These are phyloP conservation scores for Thamnophis elegans DNA, from an alignment of 2,797 vertebrate species.

Conservation along the genomic window DNA sequence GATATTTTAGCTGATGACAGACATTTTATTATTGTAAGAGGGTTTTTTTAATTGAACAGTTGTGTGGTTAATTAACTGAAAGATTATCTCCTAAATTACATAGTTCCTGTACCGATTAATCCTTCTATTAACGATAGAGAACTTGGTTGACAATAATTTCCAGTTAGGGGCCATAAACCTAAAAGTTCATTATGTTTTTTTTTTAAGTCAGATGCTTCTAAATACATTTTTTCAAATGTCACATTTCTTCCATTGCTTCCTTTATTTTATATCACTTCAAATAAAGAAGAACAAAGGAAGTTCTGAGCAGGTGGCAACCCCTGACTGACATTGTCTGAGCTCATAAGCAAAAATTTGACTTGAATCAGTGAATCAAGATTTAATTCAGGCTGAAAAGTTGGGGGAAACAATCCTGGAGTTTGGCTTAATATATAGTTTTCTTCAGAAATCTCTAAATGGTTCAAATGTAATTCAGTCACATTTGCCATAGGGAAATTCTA, in stretches of 20 bases:
- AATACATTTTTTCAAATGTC: not conserved
- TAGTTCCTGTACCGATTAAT: slow-evolving; percentile 38
- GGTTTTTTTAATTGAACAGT: not conserved
- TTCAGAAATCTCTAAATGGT: not conserved
- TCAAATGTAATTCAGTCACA: not conserved
- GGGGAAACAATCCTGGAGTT: not conserved
- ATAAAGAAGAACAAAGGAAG: not conserved
- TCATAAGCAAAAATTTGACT: not conserved
- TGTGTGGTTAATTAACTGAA: slow-evolving; percentile 26
- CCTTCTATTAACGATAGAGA: slow-evolving; percentile 45
- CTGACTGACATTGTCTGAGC: not conserved
- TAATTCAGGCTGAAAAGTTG: not conserved
- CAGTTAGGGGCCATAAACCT: not conserved
- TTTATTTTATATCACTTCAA: not conserved
- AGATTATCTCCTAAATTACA: slow-evolving; percentile 2
- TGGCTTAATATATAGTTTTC: not conserved
- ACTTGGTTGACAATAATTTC: not conserved
- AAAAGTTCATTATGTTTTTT: not conserved
- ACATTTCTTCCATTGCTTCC: not conserved
- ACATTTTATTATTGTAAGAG: not conserved
- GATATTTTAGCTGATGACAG: not conserved
- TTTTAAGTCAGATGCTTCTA: not conserved
- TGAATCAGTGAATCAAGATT: not conserved
- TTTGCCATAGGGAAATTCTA: not conserved
- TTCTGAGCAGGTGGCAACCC: not conserved